Percentiles rank a stretch among this genome's conserved stretches.
Conservation (phyloP, 2,888 invertebrate species). For the Cistogaster globosa region DNA sequence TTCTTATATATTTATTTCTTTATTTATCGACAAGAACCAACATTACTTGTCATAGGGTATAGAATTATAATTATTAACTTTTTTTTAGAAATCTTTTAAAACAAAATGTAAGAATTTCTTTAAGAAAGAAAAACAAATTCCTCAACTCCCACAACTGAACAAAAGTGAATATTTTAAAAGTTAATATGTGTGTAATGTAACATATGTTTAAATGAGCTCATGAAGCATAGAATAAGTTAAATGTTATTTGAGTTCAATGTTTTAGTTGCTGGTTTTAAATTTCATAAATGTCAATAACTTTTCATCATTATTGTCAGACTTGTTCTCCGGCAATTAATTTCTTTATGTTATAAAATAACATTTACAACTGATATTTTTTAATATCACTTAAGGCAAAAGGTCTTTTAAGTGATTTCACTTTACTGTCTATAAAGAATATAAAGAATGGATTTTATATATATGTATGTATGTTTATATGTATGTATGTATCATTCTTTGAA, state of each 20-base stretch:
- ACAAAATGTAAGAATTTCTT: too few relatives aligned
- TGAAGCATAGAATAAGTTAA: neutral
- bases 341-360: conserved; percentile 21
- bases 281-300: conserved; percentile 63
- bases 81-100: too few relatives aligned
- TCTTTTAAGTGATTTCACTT: too few relatives aligned
- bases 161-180: neutral
- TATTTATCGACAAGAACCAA: too few relatives aligned
- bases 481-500: too few relatives aligned
- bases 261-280: conserved; percentile 45
- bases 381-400: neutral
- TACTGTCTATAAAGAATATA: too few relatives aligned
- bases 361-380: conserved; percentile 4
- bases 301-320: neutral
- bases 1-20: too few relatives aligned
- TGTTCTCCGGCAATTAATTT: conserved; percentile 5
- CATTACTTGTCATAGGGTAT: too few relatives aligned
- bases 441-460: too few relatives aligned
- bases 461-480: too few relatives aligned
- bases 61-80: too few relatives aligned
- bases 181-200: neutral
- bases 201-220: neutral
- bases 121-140: too few relatives aligned
- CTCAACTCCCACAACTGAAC: neutral
- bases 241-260: conserved; percentile 44